Evolutionary conservation across 1,140 invertebrate species (phyloP).

Genomic region (Tetramorium parvispinum): DNA sequence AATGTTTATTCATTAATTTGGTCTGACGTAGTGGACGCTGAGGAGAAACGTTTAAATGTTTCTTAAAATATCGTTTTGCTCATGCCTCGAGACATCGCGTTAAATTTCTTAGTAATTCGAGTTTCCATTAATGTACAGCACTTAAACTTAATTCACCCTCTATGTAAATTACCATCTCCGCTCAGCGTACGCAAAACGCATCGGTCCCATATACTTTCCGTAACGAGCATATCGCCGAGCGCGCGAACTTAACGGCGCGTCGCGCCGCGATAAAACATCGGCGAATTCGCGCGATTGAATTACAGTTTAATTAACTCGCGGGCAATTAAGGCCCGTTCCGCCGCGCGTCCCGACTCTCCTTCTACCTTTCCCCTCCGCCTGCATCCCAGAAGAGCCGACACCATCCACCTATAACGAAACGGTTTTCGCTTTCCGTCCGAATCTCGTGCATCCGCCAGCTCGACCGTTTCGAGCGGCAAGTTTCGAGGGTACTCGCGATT

Average conservation of each 20-base stretch:
- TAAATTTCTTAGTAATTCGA: constrained; percentile 44
- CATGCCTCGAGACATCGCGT: constrained; percentile 6
- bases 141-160: constrained; percentile 54
- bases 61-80: constrained; percentile 11
- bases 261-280: constrained; percentile 83
- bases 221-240: constrained; percentile 72
- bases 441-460: constrained; percentile 78
- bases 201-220: constrained; percentile 70
- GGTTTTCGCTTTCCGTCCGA: constrained; percentile 69
- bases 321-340: constrained; percentile 81
- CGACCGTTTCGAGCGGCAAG: constrained; percentile 76
- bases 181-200: constrained; percentile 69
- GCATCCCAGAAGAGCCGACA: constrained; percentile 49
- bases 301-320: constrained; percentile 85
- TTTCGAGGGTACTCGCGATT: constrained; percentile 81
- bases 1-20: constrained; percentile 11
- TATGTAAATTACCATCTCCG: constrained; percentile 65
- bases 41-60: background rate
- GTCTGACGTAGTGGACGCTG: background rate
- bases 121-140: constrained; percentile 51
- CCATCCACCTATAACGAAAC: constrained; percentile 73
- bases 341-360: constrained; percentile 1
- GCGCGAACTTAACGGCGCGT: constrained; percentile 74
- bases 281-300: constrained; percentile 85
- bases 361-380: background rate